Percentiles rank a stretch among this genome's conserved stretches.
phyloP scores from a whole-genome alignment of 2,113 vertebrate species.

The Neotoma lepida region DNA sequence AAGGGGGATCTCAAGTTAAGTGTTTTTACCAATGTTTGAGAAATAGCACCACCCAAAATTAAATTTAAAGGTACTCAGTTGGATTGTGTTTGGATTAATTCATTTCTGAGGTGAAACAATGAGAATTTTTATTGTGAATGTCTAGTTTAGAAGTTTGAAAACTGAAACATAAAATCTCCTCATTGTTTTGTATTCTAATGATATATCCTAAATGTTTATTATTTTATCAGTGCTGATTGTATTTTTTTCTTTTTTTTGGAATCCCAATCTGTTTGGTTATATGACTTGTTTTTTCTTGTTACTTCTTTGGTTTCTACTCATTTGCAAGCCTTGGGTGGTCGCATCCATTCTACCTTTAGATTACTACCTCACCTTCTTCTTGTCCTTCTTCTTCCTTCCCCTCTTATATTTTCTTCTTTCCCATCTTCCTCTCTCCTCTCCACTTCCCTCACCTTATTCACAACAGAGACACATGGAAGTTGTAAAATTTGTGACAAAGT shows the following conservation, averaged over 20 bases:
- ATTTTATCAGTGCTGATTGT: neutral
- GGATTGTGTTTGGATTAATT: neutral
- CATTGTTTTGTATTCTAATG: neutral
- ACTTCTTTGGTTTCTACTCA: neutral
- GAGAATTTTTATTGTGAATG: constrained; percentile 11
- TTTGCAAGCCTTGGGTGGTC: neutral
- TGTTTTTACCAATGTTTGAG: neutral
- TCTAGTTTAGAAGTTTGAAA: neutral
- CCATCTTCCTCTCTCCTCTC: too few relatives aligned
- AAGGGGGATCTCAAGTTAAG: neutral
- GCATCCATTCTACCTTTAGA: neutral
- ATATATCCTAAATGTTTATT: neutral
- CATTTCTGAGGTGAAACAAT: neutral
- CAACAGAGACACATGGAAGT: neutral
- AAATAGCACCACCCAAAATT: neutral
- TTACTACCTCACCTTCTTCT: too few relatives aligned
- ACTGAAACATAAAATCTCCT: neutral
- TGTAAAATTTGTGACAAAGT: neutral
- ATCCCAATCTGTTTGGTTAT: neutral
- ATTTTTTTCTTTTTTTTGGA: neutral
- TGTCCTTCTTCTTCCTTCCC: neutral
- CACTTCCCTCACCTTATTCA: too few relatives aligned
- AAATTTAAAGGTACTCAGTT: neutral
- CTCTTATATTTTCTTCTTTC: neutral
- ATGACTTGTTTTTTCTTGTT: neutral